Evolutionary conservation across 2,113 vertebrate genomes (phyloP).

Genomic region (Ceyx melanurus): DNA sequence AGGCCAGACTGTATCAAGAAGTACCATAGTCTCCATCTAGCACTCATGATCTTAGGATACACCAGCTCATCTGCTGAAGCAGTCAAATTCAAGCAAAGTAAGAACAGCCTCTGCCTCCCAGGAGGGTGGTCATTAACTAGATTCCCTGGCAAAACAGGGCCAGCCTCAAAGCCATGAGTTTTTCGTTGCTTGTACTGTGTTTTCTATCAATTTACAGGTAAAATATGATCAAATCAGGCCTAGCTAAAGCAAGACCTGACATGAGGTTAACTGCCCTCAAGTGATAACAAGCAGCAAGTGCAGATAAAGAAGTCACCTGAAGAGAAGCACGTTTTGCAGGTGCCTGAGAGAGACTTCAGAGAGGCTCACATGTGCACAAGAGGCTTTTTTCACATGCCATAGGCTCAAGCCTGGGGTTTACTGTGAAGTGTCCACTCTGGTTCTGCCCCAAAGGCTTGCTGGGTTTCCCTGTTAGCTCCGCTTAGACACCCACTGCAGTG

Average conservation of each 20-base stretch:
- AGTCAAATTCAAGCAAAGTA: neutral
- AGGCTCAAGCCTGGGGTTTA: neutral
- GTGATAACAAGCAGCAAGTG: constrained; percentile 5
- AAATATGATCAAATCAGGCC: neutral
- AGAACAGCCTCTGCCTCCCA: neutral
- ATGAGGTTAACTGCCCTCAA: neutral
- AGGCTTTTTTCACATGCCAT: neutral
- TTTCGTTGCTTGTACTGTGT: neutral
- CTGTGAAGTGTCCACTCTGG: neutral
- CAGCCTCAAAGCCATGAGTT: neutral
- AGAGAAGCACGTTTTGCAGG: neutral
- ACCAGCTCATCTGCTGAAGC: neutral
- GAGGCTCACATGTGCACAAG: neutral
- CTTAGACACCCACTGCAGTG: constrained; percentile 14
- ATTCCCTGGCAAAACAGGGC: neutral
- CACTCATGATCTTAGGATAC: neutral
- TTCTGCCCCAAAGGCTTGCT: neutral
- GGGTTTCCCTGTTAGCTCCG: neutral
- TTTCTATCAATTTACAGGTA: neutral
- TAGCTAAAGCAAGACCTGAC: neutral
- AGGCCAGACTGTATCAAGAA: neutral
- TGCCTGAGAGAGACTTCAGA: neutral
- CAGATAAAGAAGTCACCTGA: neutral
- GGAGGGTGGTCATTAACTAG: neutral
- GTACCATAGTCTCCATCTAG: neutral